phyloP scores from a whole-genome alignment of 2,113 vertebrate genomes.

The Sinocyclocheilus anophthalmus region DNA sequence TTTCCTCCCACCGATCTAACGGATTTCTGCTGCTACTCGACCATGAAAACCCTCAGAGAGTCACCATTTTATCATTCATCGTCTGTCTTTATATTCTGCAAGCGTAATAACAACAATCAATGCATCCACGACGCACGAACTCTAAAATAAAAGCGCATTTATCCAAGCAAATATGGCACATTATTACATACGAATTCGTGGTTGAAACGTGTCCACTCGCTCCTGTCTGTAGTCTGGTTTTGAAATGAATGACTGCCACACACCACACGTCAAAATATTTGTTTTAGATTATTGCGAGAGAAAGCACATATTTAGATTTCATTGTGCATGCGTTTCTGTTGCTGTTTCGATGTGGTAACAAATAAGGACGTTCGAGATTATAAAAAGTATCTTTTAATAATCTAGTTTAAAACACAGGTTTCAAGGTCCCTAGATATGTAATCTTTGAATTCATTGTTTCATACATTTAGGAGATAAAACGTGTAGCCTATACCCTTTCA shows the following conservation, averaged over 20 bases:
- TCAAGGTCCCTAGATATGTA: background rate
- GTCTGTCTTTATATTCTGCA: background rate
- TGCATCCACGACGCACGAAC: background rate
- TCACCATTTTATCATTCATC: constrained; percentile 31
- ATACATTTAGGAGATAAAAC: background rate
- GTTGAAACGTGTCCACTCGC: background rate
- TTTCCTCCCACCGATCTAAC: constrained; percentile 50
- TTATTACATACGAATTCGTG: background rate
- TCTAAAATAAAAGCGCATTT: background rate
- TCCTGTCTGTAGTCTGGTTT: background rate
- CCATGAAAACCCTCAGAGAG: background rate
- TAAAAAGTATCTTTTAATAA: background rate
- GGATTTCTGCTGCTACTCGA: constrained; percentile 46
- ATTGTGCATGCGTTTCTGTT: background rate
- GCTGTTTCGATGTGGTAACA: background rate
- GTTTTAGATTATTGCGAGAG: constrained; percentile 7
- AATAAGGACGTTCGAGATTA: background rate
- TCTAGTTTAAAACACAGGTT: background rate
- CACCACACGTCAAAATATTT: constrained; percentile 17
- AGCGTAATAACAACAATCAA: too few species aligned
- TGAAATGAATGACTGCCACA: constrained; percentile 10
- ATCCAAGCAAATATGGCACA: background rate
- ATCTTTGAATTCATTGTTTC: background rate
- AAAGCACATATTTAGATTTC: constrained; percentile 1
- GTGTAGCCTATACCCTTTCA: background rate